phyloP scores from a whole-genome alignment of 2,113 vertebrate species.

The Podarcis raffonei region DNA sequence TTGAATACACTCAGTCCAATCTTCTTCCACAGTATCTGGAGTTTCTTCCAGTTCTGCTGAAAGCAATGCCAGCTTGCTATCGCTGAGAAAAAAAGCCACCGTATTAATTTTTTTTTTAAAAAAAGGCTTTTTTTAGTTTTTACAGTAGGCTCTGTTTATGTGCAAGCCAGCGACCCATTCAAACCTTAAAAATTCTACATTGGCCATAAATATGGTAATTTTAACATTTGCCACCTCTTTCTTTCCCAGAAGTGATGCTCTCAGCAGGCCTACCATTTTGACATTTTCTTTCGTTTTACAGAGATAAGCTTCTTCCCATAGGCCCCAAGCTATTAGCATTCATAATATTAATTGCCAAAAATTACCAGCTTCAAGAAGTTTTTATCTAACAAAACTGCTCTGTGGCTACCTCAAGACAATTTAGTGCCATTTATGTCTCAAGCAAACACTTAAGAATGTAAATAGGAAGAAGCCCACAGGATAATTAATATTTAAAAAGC shows the following conservation, averaged over 20 bases:
- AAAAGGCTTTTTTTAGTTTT: slow-evolving; percentile 35
- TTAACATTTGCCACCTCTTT: slow-evolving; percentile 85
- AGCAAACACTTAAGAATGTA: slow-evolving; percentile 75
- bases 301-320: slow-evolving; percentile 68
- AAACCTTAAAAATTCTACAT: slow-evolving; percentile 52
- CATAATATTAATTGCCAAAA: slow-evolving; percentile 82
- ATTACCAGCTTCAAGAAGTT: slow-evolving; percentile 77
- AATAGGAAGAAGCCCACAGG: slow-evolving; percentile 69
- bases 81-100: background rate
- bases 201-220: slow-evolving; percentile 88
- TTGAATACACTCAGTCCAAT: background rate
- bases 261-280: slow-evolving; percentile 67
- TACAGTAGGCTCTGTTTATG: slow-evolving; percentile 59
- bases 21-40: background rate
- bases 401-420: slow-evolving; percentile 73
- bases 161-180: slow-evolving; percentile 47
- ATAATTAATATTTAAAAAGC: slow-evolving; percentile 77
- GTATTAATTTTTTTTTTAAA: background rate
- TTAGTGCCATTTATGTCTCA: slow-evolving; percentile 72
- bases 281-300: slow-evolving; percentile 78
- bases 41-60: background rate
- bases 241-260: slow-evolving; percentile 66
- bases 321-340: slow-evolving; percentile 76
- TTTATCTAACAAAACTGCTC: slow-evolving; percentile 76
- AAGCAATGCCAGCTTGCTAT: background rate